phyloP scores from a whole-genome alignment of 2,888 invertebrate genomes.

The Amphipyra berbera region DNA sequence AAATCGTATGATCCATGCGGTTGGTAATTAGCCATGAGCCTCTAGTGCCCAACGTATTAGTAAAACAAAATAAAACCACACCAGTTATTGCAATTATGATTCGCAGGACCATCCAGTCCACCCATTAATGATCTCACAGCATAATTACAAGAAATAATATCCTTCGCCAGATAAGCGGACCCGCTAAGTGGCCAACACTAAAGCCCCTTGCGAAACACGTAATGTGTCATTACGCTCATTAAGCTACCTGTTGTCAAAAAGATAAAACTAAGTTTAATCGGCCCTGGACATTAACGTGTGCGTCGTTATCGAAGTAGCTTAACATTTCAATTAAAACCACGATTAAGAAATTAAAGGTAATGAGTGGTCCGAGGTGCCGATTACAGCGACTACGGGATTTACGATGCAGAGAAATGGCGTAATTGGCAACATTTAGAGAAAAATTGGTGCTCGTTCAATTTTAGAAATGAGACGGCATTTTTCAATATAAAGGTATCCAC shows the following conservation, averaged over 20 bases:
- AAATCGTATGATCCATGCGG: too few species aligned
- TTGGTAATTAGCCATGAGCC: too few species aligned
- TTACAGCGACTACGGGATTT: constrained; percentile 71
- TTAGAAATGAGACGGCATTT: constrained; percentile 17
- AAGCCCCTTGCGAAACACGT: constrained; percentile 45
- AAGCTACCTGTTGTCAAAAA: constrained; percentile 68
- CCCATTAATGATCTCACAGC: constrained; percentile 34
- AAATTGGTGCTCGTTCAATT: constrained; percentile 19
- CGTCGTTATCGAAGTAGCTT: constrained; percentile 75
- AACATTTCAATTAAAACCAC: constrained; percentile 86
- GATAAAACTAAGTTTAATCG: constrained; percentile 69
- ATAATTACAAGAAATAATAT: constrained; percentile 53
- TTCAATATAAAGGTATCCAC: too few species aligned
- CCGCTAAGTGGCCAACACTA: constrained; percentile 52
- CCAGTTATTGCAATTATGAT: constrained; percentile 30
- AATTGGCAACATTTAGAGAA: constrained; percentile 72
- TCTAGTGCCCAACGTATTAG: too few species aligned
- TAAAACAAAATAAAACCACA: constrained; percentile 5
- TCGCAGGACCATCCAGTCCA: constrained; percentile 28
- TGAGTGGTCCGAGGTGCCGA: constrained; percentile 77
- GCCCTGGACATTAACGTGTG: constrained; percentile 76
- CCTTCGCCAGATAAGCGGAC: constrained; percentile 40
- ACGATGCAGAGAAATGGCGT: constrained; percentile 69
- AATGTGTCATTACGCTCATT: constrained; percentile 65
- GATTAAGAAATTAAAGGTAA: constrained; percentile 87